These are phyloP conservation scores for Sciurus carolinensis DNA, from an alignment of 2,797 vertebrate species.

Conservation along the genomic window DNA sequence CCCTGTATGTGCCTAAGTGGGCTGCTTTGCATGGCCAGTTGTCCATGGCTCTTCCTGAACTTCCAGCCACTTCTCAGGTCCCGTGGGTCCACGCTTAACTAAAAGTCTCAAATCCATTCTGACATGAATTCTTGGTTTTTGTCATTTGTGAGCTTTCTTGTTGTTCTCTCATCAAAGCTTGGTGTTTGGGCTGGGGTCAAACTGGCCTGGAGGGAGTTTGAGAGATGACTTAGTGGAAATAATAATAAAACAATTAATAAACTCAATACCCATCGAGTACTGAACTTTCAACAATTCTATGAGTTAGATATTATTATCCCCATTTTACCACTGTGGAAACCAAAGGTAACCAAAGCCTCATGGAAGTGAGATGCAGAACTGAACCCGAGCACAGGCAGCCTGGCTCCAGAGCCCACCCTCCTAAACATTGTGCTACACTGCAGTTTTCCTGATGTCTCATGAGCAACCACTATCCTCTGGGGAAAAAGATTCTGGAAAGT, in stretches of 20 bases:
- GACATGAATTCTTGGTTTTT: neutral
- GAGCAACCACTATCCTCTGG: neutral
- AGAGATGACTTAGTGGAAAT: neutral
- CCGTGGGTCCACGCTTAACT: neutral
- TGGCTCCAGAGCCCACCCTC: neutral
- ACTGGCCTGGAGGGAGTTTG: neutral
- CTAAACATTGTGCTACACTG: no score
- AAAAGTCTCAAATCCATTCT: neutral
- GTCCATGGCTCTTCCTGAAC: neutral
- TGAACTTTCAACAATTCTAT: neutral
- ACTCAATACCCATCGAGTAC: neutral
- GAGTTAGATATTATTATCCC: no score
- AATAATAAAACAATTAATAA: neutral
- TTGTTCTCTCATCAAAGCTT: neutral
- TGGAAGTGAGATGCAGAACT: neutral
- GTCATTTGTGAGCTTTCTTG: neutral
- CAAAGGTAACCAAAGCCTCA: neutral
- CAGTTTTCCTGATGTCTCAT: neutral
- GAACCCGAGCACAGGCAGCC: neutral
- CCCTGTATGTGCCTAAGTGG: rapidly evolving
- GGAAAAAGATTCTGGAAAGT: neutral
- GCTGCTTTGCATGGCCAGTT: neutral
- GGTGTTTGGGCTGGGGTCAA: neutral
- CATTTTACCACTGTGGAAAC: neutral
- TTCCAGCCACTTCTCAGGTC: neutral